Conservation (phyloP, 2,888 invertebrate genomes). For the Dysmachus trigonus region DNA sequence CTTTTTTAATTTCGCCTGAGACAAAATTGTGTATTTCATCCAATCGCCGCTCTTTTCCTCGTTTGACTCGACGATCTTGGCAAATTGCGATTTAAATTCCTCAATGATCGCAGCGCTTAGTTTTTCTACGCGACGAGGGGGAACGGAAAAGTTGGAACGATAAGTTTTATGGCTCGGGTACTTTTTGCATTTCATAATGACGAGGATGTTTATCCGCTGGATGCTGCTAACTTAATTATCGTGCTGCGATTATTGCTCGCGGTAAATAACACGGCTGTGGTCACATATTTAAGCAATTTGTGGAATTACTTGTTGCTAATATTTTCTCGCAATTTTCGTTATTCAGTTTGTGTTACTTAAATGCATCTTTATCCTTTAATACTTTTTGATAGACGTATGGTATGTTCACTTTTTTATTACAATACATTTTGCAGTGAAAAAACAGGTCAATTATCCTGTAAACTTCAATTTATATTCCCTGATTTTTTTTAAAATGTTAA, state of each 20-base stretch:
- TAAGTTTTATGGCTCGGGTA: neutral
- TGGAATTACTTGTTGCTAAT: neutral
- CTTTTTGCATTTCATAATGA: neutral
- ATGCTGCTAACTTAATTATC: neutral
- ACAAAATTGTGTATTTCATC: neutral
- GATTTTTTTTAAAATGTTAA: too few species aligned
- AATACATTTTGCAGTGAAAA: too few species aligned
- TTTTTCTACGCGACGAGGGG: neutral
- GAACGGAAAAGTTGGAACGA: neutral
- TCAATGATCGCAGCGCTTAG: neutral
- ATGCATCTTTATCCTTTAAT: too few species aligned
- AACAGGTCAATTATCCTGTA: too few species aligned
- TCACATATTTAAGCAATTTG: neutral
- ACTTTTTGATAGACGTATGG: too few species aligned
- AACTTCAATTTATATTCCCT: too few species aligned
- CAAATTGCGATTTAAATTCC: slow-evolving; percentile 31
- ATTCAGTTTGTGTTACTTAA: too few species aligned
- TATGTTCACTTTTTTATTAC: too few species aligned
- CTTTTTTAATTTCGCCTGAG: neutral
- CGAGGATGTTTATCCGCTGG: neutral
- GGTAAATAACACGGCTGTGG: neutral
- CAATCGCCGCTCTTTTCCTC: neutral
- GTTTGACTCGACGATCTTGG: neutral
- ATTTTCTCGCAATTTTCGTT: neutral
- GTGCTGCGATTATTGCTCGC: neutral